These are phyloP conservation scores for Drosophila repletoides DNA, from an alignment of 1,140 invertebrate genomes.

Conservation along the genomic window DNA sequence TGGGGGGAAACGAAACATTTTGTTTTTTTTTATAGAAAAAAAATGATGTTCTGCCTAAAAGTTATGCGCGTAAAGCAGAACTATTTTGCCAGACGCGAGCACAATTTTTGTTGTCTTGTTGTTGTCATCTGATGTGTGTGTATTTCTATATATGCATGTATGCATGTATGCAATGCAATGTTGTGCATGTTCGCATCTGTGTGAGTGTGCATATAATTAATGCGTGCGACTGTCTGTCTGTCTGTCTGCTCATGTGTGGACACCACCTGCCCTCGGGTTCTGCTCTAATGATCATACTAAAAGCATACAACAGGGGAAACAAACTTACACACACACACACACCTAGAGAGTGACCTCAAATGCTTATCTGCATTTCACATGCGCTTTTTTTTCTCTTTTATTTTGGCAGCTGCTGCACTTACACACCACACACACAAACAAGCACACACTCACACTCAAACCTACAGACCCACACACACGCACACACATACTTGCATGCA, in stretches of 20 bases:
- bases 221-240: conserved; percentile 41
- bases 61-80: conserved; percentile 42
- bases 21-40: conserved; percentile 36
- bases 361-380: conserved; percentile 51
- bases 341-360: conserved; percentile 36
- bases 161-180: conserved; percentile 11
- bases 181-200: conserved; percentile 6
- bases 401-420: conserved; percentile 58
- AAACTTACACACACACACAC: conserved; percentile 12
- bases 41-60: conserved; percentile 39
- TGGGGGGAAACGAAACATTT: conserved; percentile 25
- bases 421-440: conserved; percentile 25
- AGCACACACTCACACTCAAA: conserved; percentile 13
- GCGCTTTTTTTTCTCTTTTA: conserved; percentile 63
- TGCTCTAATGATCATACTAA: conserved; percentile 68
- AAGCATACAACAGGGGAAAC: conserved; percentile 41
- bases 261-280: conserved; percentile 75
- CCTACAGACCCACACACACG: conserved; percentile 6
- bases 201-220: conserved; percentile 62
- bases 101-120: conserved; percentile 13
- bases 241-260: conserved; percentile 50
- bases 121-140: conserved; percentile 24
- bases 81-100: conserved; percentile 42
- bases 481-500: conserved; percentile 17
- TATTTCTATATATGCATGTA: not conserved